Conservation (phyloP, 2,888 invertebrate genomes). For the Mechanitis messenoides region DNA sequence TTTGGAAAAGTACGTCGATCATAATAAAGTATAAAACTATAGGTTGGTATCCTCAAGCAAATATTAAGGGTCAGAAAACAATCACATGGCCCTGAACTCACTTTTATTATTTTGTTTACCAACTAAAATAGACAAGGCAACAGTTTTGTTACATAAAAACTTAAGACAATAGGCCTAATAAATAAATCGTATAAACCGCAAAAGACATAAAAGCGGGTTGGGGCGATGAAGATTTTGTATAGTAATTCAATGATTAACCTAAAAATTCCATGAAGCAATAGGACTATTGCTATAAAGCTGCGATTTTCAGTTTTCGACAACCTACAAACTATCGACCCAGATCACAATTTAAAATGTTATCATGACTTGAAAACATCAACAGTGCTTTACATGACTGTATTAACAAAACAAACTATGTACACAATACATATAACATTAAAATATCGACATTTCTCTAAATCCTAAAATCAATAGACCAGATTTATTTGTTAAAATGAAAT, state of each 20-base stretch:
- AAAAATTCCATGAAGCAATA: slow-evolving; percentile 17
- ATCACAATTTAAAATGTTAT: slow-evolving; percentile 40
- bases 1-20: too few relatives aligned
- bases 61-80: neutral
- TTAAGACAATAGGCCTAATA: neutral
- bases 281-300: slow-evolving; percentile 24
- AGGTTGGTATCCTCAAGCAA: neutral
- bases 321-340: slow-evolving; percentile 21
- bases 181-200: slow-evolving; percentile 1
- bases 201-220: neutral
- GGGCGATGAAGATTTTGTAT: slow-evolving; percentile 11
- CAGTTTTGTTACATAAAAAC: neutral
- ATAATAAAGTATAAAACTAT: too few relatives aligned
- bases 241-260: slow-evolving; percentile 7
- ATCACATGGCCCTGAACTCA: neutral
- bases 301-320: slow-evolving; percentile 24
- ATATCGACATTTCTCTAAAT: slow-evolving; percentile 51
- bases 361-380: slow-evolving; percentile 64
- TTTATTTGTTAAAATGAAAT: slow-evolving; percentile 4
- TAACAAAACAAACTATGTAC: slow-evolving; percentile 71
- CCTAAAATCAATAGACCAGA: neutral
- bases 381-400: slow-evolving; percentile 67
- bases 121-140: neutral
- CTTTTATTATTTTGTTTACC: neutral
- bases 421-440: slow-evolving; percentile 51